A percentile compares a stretch with the other conserved stretches of the same genome.
Conservation (phyloP, 2,888 invertebrate species). For the Tenthredo livida region DNA sequence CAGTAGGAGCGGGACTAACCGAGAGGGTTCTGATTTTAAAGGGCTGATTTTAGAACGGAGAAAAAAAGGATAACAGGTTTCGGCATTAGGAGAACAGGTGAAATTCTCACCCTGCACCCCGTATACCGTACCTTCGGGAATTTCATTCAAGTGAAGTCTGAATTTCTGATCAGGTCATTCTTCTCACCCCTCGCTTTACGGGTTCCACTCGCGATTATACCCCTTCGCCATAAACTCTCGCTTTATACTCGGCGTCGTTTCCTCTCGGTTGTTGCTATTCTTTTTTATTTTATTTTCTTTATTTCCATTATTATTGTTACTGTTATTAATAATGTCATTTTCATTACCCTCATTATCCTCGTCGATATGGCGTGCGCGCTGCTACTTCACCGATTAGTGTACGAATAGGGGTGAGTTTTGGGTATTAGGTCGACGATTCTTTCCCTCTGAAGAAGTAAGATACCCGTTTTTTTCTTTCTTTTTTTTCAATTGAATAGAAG, state of each 20-base stretch:
- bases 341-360: background rate
- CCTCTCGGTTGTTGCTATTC: background rate
- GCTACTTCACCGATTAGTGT: background rate
- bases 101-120: background rate
- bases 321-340: slow-evolving; percentile 34
- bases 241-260: background rate
- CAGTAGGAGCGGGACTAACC: background rate
- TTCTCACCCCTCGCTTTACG: background rate
- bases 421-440: background rate
- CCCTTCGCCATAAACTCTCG: background rate
- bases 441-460: background rate
- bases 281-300: background rate
- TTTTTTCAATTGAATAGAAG: background rate
- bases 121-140: background rate
- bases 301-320: slow-evolving; percentile 7
- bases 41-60: slow-evolving; percentile 37
- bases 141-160: slow-evolving; percentile 42
- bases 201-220: background rate
- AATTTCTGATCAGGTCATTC: slow-evolving; percentile 36
- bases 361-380: background rate
- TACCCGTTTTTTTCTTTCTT: background rate
- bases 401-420: background rate
- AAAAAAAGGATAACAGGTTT: slow-evolving; percentile 45
- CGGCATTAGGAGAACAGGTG: slow-evolving; percentile 48
- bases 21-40: slow-evolving; percentile 48